Conservation (phyloP, 2,888 invertebrate genomes). For the Melanargia galathea region DNA sequence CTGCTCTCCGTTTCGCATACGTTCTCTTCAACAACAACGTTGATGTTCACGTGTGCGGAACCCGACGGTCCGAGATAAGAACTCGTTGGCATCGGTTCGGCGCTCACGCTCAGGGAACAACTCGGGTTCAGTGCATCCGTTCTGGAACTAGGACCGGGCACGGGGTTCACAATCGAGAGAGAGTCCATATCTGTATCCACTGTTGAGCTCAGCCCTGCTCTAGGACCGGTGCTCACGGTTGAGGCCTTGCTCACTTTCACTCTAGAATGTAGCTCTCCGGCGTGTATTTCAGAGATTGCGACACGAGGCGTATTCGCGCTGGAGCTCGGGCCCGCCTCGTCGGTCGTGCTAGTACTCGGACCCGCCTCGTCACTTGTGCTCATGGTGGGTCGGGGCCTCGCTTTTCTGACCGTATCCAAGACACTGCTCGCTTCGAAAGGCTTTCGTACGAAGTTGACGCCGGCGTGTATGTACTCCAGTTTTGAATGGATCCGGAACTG, state of each 20-base stretch:
- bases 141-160: not conserved
- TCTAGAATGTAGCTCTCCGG: not conserved
- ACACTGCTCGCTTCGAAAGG: not conserved
- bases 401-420: not conserved
- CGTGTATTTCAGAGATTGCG: not conserved
- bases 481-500: conserved; percentile 95
- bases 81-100: not conserved
- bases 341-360: not conserved
- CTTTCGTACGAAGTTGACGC: conserved; percentile 9
- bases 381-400: not conserved
- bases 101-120: not conserved
- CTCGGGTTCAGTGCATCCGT: not conserved
- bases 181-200: not conserved
- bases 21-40: not conserved
- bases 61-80: not conserved
- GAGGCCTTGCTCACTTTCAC: not conserved
- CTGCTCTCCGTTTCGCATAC: not conserved
- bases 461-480: conserved; percentile 60
- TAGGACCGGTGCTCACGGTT: not conserved
- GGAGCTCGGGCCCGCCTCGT: not conserved
- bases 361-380: not conserved
- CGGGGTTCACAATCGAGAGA: not conserved
- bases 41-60: not conserved
- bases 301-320: not conserved
- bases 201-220: too few relatives aligned